Conservation (phyloP, 2,888 invertebrate genomes). For the Antheraea assamensis region DNA sequence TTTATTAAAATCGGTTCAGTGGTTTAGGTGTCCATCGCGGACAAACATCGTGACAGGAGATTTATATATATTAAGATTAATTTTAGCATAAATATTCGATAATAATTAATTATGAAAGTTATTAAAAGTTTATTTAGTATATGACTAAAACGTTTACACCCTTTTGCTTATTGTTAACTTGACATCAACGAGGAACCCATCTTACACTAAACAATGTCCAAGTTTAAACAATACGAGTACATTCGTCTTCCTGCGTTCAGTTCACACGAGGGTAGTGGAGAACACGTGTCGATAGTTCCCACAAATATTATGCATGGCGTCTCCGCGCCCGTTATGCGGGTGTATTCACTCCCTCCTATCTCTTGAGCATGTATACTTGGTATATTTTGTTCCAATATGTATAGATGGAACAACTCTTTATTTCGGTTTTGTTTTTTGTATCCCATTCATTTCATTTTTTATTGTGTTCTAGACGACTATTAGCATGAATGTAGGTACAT, state of each 20-base stretch:
- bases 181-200: conserved; percentile 17
- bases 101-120: not conserved
- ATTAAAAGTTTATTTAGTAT: not conserved
- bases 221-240: conserved; percentile 42
- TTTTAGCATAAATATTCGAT: too few species aligned
- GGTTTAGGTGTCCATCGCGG: too few species aligned
- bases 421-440: not conserved
- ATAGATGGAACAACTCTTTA: not conserved
- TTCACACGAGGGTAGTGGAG: conserved; percentile 58
- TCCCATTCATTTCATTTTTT: not conserved
- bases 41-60: too few species aligned
- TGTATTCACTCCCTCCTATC: conserved; percentile 46
- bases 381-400: conserved; percentile 19
- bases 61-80: too few species aligned
- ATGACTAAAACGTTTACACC: not conserved
- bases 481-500: not conserved
- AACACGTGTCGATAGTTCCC: conserved; percentile 60
- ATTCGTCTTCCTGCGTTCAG: conserved; percentile 49
- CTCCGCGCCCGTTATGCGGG: conserved; percentile 59
- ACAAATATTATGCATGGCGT: conserved; percentile 31
- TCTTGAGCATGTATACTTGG: conserved; percentile 11
- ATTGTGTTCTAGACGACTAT: not conserved
- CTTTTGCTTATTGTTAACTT: conserved; percentile 17
- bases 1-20: too few species aligned
- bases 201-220: conserved; percentile 42